Percentiles rank a stretch among this genome's conserved stretches.
Conservation (phyloP, 2,113 vertebrate genomes). For the Semnopithecus entellus region DNA sequence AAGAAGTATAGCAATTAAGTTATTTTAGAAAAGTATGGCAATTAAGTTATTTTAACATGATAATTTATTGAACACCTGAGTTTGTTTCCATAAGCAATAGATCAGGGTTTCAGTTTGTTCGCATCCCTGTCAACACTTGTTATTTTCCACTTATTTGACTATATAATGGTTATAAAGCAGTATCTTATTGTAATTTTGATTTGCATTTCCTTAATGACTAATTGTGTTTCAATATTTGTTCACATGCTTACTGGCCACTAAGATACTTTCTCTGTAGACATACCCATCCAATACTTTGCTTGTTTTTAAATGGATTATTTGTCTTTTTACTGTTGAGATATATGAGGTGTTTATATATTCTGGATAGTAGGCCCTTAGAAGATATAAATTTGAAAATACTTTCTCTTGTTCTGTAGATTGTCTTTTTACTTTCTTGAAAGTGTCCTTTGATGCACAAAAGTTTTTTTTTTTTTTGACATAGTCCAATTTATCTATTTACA, state of each 20-base stretch:
- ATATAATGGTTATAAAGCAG: background rate
- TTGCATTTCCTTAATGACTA: background rate
- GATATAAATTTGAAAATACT: background rate
- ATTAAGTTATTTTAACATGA: background rate
- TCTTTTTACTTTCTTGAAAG: background rate
- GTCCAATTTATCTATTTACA: background rate
- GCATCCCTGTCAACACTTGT: background rate
- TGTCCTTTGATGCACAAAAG: background rate
- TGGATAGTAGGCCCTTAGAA: background rate
- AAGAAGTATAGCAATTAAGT: background rate
- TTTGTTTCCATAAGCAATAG: background rate
- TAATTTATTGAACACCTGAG: background rate
- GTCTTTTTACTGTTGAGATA: background rate
- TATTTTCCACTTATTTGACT: background rate
- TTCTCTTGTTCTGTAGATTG: background rate
- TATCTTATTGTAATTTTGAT: background rate
- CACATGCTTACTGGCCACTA: background rate
- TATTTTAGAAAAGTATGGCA: background rate
- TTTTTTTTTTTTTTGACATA: background rate
- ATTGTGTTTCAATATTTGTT: background rate
- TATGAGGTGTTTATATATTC: background rate
- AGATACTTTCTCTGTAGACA: background rate
- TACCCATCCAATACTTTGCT: background rate
- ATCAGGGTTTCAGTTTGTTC: background rate
- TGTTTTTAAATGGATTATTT: background rate